These are phyloP conservation scores for Carassius auratus DNA, from an alignment of 2,113 vertebrate species.

Conservation along the genomic window DNA sequence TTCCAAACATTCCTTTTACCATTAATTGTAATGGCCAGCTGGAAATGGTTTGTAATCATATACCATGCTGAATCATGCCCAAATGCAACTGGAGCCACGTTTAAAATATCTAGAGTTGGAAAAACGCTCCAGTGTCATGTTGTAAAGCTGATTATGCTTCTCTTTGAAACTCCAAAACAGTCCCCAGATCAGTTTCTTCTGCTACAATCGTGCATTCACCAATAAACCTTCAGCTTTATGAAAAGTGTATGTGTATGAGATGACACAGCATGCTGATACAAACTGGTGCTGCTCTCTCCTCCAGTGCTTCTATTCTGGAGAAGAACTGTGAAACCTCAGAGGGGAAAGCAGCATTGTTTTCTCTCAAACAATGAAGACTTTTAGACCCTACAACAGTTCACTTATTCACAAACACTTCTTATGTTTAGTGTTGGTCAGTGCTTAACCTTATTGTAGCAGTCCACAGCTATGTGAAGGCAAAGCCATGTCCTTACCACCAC, in stretches of 20 bases:
- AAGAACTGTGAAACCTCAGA: slow-evolving; percentile 22
- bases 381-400: slow-evolving; percentile 19
- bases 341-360: slow-evolving; percentile 30
- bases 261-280: slow-evolving; percentile 34
- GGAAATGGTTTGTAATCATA: background rate
- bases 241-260: background rate
- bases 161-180: background rate
- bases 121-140: background rate
- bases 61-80: background rate
- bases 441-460: background rate
- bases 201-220: slow-evolving; percentile 12
- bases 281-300: slow-evolving; percentile 34
- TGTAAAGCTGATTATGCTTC: background rate
- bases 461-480: slow-evolving; percentile 10
- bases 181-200: background rate
- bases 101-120: background rate
- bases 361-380: slow-evolving; percentile 8
- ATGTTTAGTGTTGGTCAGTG: slow-evolving; percentile 8
- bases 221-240: too few species aligned
- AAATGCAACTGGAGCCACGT: background rate
- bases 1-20: too few species aligned
- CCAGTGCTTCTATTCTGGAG: background rate
- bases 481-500: background rate
- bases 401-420: slow-evolving; percentile 16
- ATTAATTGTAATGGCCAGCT: too few species aligned